phyloP scores from a whole-genome alignment of 2,888 invertebrate genomes.

The Erebia palarica region DNA sequence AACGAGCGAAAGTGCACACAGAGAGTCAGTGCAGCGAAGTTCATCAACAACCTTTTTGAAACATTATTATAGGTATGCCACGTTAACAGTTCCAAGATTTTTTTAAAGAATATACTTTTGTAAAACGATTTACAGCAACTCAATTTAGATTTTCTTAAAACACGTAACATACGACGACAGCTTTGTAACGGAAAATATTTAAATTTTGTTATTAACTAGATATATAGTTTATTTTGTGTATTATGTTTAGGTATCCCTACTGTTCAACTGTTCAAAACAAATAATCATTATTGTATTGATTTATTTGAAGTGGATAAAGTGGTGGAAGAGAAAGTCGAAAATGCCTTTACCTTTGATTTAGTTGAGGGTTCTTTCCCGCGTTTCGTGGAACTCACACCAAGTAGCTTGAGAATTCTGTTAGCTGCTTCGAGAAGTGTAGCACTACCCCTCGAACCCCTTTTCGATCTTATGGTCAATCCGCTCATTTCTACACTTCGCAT shows the following conservation, averaged over 20 bases:
- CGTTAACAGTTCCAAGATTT: too few relatives aligned
- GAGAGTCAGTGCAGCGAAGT: slow-evolving; percentile 59
- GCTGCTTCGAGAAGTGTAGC: slow-evolving; percentile 80
- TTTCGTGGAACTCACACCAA: slow-evolving; percentile 79
- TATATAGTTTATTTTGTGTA: background rate
- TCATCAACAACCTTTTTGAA: slow-evolving; percentile 49
- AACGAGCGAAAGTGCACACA: slow-evolving; percentile 63
- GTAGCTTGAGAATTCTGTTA: slow-evolving; percentile 79
- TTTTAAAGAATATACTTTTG: background rate
- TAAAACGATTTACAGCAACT: background rate
- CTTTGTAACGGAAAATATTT: background rate
- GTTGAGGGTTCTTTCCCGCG: slow-evolving; percentile 82
- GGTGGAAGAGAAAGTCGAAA: background rate
- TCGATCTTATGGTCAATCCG: slow-evolving; percentile 80
- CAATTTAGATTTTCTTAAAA: background rate
- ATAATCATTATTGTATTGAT: too few relatives aligned
- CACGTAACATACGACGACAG: background rate
- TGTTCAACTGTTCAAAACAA: too few relatives aligned
- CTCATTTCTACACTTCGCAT: slow-evolving; percentile 79
- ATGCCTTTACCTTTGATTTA: slow-evolving; percentile 73
- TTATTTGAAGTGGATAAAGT: too few relatives aligned
- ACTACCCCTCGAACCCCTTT: slow-evolving; percentile 81
- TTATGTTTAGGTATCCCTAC: too few relatives aligned
- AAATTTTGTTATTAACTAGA: background rate
- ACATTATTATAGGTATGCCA: background rate